Evolutionary conservation across 2,797 vertebrate genomes (phyloP), one percentile per base, ranked within the genome.

Genomic region (Holocentrus rufus): DNA sequence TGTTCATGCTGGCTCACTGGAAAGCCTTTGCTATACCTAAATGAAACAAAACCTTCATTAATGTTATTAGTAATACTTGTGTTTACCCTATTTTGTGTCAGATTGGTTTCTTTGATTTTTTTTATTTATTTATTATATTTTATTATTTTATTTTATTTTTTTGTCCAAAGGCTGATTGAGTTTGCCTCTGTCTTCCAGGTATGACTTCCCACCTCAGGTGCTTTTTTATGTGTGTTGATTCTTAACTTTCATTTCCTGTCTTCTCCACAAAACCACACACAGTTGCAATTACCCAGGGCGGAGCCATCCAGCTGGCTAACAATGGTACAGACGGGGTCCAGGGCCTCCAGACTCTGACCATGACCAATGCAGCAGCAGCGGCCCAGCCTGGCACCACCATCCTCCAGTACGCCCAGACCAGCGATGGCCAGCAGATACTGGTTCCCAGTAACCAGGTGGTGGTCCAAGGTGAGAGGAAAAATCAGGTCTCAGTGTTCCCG

Each of bases 211-310:
- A 42, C 39, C 9, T 13, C 39, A 3, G 3, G 39, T 42, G 4
- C 7, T 5, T 47, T 18, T 1, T 14, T 44, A 5, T 18, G 20
- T 46, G 20, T 13, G 52, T 47, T 5, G 22, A 36, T 57, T 53
- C 13, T 42, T 0, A 42, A 25, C 42, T 22, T 44, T 25, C 30
- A 0, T 62, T 47, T 13, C 54, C 9, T 1, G n/a, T 56, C n/a
- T 11, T 25, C 20, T 20, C 14, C 34, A 9, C 18, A 50, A 3
- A 20, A 20, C 30, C 75, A 60, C 65, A 11, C 63, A 64, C 88
- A 99, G 98, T 99, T 91, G 98, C 98, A 74, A 99, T 99, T 89
- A 98, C 98, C 69, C 97, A 99, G 87, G 98, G 97, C 73, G 97
- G 97, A 80, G 97, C 98, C 86, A 99, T 99, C 88, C 98, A 99